Evolutionary conservation across 2,888 invertebrate species (phyloP), one percentile per base, ranked within the genome.

Genomic region (Catonia carolina): DNA sequence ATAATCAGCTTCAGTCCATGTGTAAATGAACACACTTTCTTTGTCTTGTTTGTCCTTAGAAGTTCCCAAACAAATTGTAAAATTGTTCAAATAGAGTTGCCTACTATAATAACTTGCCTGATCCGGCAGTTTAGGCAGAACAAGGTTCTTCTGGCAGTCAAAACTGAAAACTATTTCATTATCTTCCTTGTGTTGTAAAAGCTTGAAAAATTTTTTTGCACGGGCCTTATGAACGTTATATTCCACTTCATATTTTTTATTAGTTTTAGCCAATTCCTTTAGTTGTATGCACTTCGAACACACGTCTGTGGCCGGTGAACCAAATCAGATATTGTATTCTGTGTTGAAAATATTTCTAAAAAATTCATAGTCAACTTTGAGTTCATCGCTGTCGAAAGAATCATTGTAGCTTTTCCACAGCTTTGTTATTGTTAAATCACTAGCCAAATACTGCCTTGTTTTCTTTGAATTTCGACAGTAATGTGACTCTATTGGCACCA

Each of bases 21-120:
- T 31, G 58, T 67, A 70, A 15, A 60, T 52, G 49, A 58, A 66
- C 2, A 67, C 65, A 55, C 64, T 68, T 8, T 65, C 59, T 35
- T 50, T 53, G 6, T 58, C 61, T 27, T 68, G 55, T 48, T 60
- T 55, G 23, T 51, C 15, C 53, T 66, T 65, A 23, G 69, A 70
- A 52, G 53, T 39, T 23, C 69, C 68, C 49, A 62, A 56, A 50
- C 69, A 67, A 20, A 70, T 60, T 10, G 69, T 68, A 22, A 69
- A 68, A 61, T 71, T 71, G 53, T 69, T 69, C 12, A 62, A 53
- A 57, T 69, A 69, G 7, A 71, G 49, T 56, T 70, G 70, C 8
- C 68, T 60, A 31, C 62, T 62, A 61, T 68, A 71, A 52, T 71
- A 71, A 1, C 67, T 61, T 5, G 64, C 54, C 61, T 70, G 69